A percentile compares a stretch with the other conserved stretches of the same genome.
These are phyloP conservation scores for Lypha dubia DNA, from an alignment of 2,888 invertebrate species.

Conservation along the genomic window DNA sequence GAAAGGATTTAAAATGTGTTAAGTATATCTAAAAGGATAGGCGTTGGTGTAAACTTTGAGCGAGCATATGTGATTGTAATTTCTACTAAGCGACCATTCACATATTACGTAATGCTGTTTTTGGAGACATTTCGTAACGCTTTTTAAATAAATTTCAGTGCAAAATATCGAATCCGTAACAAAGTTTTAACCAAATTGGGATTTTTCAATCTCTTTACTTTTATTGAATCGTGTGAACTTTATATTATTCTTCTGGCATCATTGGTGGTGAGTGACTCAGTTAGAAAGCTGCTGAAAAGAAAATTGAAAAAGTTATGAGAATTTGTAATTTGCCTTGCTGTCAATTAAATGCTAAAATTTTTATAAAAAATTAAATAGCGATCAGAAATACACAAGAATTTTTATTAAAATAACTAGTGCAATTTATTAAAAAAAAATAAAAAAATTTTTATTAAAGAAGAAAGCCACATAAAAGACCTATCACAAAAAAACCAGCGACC, in stretches of 20 bases:
- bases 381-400: conserved; percentile 61
- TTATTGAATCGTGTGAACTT: background rate
- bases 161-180: too few species aligned
- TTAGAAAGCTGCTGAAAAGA: conserved; percentile 67
- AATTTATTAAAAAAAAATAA: conserved; percentile 53
- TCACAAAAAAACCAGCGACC: conserved; percentile 19
- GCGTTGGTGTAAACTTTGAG: too few species aligned
- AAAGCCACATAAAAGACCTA: conserved; percentile 37
- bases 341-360: conserved; percentile 62
- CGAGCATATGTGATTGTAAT: too few species aligned
- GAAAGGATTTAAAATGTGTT: too few species aligned
- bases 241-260: conserved; percentile 21
- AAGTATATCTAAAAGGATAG: too few species aligned
- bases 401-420: conserved; percentile 50
- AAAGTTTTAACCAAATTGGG: too few species aligned
- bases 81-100: too few species aligned
- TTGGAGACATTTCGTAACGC: too few species aligned
- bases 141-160: too few species aligned
- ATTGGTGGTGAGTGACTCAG: conserved; percentile 75
- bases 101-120: background rate
- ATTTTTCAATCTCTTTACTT: too few species aligned
- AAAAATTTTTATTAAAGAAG: conserved; percentile 21
- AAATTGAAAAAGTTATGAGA: conserved; percentile 60
- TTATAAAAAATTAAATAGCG: conserved; percentile 34
- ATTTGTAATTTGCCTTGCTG: conserved; percentile 65